A percentile compares a stretch with the other conserved stretches of the same genome.
Evolutionary conservation across 2,888 invertebrate genomes (phyloP).

Genomic region (Ophion ellenae): DNA sequence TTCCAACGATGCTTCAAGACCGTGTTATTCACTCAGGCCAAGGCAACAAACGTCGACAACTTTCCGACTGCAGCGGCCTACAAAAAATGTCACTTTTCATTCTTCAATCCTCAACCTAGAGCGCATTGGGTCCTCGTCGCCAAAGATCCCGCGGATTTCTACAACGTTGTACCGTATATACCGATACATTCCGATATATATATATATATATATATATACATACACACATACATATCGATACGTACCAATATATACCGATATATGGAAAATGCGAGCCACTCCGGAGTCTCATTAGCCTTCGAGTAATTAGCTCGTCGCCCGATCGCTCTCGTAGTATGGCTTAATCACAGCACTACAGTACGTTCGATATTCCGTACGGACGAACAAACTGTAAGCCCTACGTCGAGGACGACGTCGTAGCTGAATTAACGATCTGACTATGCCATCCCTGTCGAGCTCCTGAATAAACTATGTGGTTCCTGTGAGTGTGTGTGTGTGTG

Average conservation of each 20-base stretch:
- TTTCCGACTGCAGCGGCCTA: too few species aligned
- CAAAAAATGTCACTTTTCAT: too few species aligned
- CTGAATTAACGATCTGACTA: constrained; percentile 57
- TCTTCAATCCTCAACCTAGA: too few species aligned
- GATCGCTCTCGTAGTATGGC: constrained; percentile 30
- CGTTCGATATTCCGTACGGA: constrained; percentile 57
- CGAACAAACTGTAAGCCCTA: constrained; percentile 52
- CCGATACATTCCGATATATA: neutral
- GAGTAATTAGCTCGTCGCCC: constrained; percentile 54
- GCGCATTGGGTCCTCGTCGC: too few species aligned
- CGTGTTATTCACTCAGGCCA: too few species aligned
- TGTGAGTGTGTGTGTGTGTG: neutral
- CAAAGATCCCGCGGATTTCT: too few species aligned
- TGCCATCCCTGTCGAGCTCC: neutral
- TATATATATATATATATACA: neutral
- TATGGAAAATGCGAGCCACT: neutral
- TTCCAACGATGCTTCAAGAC: too few species aligned
- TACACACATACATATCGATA: neutral
- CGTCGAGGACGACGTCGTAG: constrained; percentile 30
- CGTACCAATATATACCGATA: neutral
- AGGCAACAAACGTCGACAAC: too few species aligned
- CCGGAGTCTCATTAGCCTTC: constrained; percentile 47
- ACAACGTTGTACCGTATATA: neutral
- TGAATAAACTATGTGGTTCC: neutral
- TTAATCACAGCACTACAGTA: constrained; percentile 1